Evolutionary conservation across 2,797 vertebrate species (phyloP).

Genomic region (Todus mexicanus): DNA sequence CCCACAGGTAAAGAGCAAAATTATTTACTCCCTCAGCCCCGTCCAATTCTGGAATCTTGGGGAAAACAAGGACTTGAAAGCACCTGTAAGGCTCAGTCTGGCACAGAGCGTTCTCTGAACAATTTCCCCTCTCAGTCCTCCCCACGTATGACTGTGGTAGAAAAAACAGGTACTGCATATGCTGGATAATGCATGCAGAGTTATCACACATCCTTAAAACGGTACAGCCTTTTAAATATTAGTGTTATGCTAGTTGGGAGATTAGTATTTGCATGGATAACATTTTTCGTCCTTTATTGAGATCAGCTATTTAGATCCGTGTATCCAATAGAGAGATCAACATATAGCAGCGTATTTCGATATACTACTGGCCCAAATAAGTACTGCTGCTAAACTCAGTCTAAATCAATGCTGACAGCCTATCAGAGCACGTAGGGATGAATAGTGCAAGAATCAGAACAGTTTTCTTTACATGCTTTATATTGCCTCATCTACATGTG

Average conservation of each 20-base stretch:
- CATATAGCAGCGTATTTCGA: not conserved
- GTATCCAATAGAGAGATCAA: not conserved
- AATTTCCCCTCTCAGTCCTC: not conserved
- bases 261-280: not conserved
- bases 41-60: not conserved
- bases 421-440: not conserved
- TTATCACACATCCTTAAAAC: not conserved
- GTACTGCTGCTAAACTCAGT: not conserved
- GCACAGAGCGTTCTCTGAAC: not conserved
- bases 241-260: not conserved
- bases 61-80: not conserved
- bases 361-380: not conserved
- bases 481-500: not conserved
- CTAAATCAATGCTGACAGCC: not conserved
- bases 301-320: not conserved
- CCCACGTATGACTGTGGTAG: not conserved
- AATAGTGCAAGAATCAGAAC: not conserved
- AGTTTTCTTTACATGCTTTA: not conserved
- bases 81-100: not conserved
- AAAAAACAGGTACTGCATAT: not conserved
- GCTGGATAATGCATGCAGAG: not conserved
- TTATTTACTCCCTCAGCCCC: not conserved
- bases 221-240: not conserved
- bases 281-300: constrained; percentile 2
- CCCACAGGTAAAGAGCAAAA: not conserved